Conservation (phyloP, 2,888 invertebrate species). For the Unio delphinus region DNA sequence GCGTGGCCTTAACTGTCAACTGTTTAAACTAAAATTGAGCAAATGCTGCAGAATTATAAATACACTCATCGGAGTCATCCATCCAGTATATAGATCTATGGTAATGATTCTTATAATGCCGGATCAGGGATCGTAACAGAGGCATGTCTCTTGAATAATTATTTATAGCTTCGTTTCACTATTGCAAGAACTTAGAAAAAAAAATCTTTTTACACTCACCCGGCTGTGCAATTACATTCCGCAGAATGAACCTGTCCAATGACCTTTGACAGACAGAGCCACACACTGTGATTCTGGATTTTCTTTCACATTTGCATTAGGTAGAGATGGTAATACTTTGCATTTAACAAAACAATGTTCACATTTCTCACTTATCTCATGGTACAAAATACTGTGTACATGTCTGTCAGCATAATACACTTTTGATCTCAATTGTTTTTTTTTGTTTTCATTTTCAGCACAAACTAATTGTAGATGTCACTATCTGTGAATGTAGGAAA, state of each 20-base stretch:
- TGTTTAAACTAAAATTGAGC: too few relatives aligned
- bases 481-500: slow-evolving; percentile 6
- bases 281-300: slow-evolving; percentile 19
- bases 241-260: slow-evolving; percentile 22
- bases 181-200: too few relatives aligned
- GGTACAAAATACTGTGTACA: slow-evolving; percentile 3
- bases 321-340: slow-evolving; percentile 19
- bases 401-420: slow-evolving; percentile 12
- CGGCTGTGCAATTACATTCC: slow-evolving; percentile 21
- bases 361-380: slow-evolving; percentile 1
- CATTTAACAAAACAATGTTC: slow-evolving; percentile 11
- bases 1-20: too few relatives aligned
- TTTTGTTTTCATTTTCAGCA: slow-evolving; percentile 10
- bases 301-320: slow-evolving; percentile 7
- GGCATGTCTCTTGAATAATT: too few relatives aligned
- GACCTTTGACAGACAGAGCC: slow-evolving; percentile 24
- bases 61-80: too few relatives aligned
- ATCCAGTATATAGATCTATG: too few relatives aligned
- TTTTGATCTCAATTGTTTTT: slow-evolving; percentile 7
- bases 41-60: too few relatives aligned
- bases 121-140: too few relatives aligned
- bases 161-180: too few relatives aligned
- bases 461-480: slow-evolving; percentile 16
- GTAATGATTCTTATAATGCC: too few relatives aligned
- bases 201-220: slow-evolving; percentile 11